Evolutionary conservation across 2,113 vertebrate species (phyloP).

Genomic region (Terrapene triunguis): DNA sequence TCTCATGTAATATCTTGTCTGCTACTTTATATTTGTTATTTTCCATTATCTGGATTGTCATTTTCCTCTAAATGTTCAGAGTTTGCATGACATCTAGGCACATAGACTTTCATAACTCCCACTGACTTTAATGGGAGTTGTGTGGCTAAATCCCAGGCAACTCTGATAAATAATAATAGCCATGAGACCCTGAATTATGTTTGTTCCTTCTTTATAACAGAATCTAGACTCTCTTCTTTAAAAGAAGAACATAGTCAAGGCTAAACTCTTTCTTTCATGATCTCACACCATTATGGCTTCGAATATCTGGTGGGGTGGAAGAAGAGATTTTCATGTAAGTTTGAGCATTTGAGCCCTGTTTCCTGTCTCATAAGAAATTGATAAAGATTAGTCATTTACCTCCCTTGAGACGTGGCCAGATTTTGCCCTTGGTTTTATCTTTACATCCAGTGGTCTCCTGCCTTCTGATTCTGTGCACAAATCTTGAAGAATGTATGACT

Average conservation of each 20-base stretch:
- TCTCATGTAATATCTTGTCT: constrained; percentile 59
- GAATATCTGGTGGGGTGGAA: background rate
- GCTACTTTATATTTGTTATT: constrained; percentile 48
- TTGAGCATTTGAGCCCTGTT: background rate
- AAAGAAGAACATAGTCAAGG: constrained; percentile 3
- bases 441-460: constrained; percentile 7
- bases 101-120: constrained; percentile 24
- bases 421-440: constrained; percentile 52
- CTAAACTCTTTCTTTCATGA: background rate
- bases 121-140: constrained; percentile 12
- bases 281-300: constrained; percentile 1
- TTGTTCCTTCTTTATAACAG: background rate
- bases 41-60: background rate
- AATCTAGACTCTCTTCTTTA: constrained; percentile 12
- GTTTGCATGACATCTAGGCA: background rate
- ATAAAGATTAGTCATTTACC: constrained; percentile 52
- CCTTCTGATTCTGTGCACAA: background rate
- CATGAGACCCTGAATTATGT: background rate
- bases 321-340: constrained; percentile 19
- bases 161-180: background rate
- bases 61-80: constrained; percentile 27
- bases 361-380: constrained; percentile 39
- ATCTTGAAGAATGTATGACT: constrained; percentile 41
- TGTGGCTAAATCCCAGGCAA: constrained; percentile 18
- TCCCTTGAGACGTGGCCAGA: background rate